Evolutionary conservation across 2,113 vertebrate species (phyloP), one percentile per base, ranked within the genome.

Genomic region (Paramisgurnus dabryanus): DNA sequence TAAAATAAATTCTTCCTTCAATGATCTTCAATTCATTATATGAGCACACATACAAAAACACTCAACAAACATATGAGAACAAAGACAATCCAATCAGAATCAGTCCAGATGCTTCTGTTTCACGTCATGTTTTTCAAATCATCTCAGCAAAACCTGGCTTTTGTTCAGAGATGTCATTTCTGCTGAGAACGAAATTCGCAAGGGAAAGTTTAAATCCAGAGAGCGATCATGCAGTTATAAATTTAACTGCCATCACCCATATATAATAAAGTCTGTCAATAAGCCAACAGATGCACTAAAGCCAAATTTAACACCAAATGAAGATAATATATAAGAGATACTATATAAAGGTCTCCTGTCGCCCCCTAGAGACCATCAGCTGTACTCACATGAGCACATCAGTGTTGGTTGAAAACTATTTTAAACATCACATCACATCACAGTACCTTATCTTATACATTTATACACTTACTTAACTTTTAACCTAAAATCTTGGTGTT

Each of bases 361-460:
- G 88, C 90, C 92, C 86, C 88, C 92, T 93, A 87, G 90, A 90
- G 92, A 90, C 64, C 2, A 72, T 27, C 7, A 77, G 13, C 5
- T 7, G 47, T 45, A 9, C 1, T 22, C 41, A 34, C 43, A 15
- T 18, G 17, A 34, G 27, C 8, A 12, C 3, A 0, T 6, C 10
- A 6, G 39, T 18, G 4, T 49, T 49, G 47, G 47, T 49, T 11
- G 12, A 4, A 49, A 11, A 11, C 9, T 10, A 11, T 49, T 7
- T 55, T 15, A 55, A 5, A 55, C 13, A 55, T 15, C 1, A 34
- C 13, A 55, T 15, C 1, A 34, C 27, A 34, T 34, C 27, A 34
- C 27, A 34, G 27, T 3, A 34, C 27, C 27, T 34, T 34, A 34
- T 34, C 27, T 22, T 22, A 22, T 22, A 22, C 22, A 22, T 22